Evolutionary conservation across 2,888 invertebrate genomes (phyloP).

Genomic region (Thelaira solivaga): DNA sequence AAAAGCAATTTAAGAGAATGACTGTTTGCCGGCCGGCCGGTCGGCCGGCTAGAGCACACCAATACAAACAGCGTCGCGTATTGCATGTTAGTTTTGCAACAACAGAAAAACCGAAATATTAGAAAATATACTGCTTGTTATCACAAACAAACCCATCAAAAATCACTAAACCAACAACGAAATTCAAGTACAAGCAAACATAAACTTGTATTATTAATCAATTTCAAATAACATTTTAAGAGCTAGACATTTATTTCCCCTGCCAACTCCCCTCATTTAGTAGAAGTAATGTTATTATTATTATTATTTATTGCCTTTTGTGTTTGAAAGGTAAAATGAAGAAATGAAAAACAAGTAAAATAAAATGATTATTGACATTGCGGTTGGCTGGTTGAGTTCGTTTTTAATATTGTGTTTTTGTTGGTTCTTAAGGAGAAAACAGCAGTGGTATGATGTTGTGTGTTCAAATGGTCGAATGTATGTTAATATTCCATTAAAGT

Average conservation of each 20-base stretch:
- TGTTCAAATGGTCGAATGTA: too few species aligned
- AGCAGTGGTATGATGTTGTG: not conserved
- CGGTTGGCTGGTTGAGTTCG: conserved; percentile 13
- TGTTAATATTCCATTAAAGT: too few species aligned
- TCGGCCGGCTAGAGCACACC: not conserved
- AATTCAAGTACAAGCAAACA: not conserved
- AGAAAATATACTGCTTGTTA: conserved; percentile 28
- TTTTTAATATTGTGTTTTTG: too few species aligned
- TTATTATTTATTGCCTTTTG: conserved; percentile 4
- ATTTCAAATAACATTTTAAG: conserved; percentile 34
- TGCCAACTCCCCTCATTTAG: conserved; percentile 3
- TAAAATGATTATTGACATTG: conserved; percentile 22
- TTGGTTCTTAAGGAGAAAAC: not conserved
- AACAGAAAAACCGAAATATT: not conserved
- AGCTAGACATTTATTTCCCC: conserved; percentile 26
- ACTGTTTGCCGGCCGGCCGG: conserved; percentile 11
- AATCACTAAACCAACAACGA: conserved; percentile 3
- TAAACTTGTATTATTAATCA: not conserved
- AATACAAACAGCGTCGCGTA: not conserved
- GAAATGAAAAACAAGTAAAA: not conserved
- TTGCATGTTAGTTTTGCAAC: not conserved
- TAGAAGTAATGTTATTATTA: conserved; percentile 7
- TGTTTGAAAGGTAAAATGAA: not conserved
- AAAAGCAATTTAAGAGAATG: conserved; percentile 44
- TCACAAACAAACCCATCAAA: conserved; percentile 12